Evolutionary conservation across 2,113 vertebrate genomes (phyloP).

Genomic region (Collichthys lucidus): DNA sequence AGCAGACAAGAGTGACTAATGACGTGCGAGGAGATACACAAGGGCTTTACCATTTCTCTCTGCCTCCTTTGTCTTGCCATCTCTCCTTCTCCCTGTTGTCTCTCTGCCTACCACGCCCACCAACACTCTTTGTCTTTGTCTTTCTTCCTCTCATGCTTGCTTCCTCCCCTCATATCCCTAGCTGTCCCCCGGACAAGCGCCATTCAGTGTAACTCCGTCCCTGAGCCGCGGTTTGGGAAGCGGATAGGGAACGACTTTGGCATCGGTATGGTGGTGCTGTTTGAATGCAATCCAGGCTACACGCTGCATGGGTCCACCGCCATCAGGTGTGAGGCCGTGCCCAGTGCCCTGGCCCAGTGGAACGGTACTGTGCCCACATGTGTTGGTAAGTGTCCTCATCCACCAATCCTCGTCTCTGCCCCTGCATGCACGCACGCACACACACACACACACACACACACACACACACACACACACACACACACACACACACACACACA

Average conservation of each 20-base stretch:
- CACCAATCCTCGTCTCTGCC: background rate
- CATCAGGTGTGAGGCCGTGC: constrained; percentile 96
- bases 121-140: constrained; percentile 41
- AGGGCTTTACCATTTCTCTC: constrained; percentile 61
- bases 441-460: background rate
- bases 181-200: constrained; percentile 98
- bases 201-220: constrained; percentile 96
- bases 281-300: constrained; percentile 98
- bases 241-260: constrained; percentile 97
- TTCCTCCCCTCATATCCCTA: constrained; percentile 70
- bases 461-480: too few relatives aligned
- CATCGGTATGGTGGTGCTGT: constrained; percentile 91
- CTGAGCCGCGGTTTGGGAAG: constrained; percentile 96
- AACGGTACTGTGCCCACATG: constrained; percentile 97
- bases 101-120: constrained; percentile 38
- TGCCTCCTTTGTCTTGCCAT: constrained; percentile 53
- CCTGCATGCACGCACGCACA: background rate
- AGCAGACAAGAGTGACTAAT: constrained; percentile 65
- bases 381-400: constrained; percentile 87
- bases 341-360: constrained; percentile 95
- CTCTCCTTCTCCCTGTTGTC: constrained; percentile 46
- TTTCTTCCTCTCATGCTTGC: constrained; percentile 24
- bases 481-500: background rate
- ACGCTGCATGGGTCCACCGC: constrained; percentile 91
- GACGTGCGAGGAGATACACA: constrained; percentile 50